A percentile compares a stretch with the other conserved stretches of the same genome.
Conservation (phyloP, 2,888 invertebrate genomes). For the Drosophila macrospina region DNA sequence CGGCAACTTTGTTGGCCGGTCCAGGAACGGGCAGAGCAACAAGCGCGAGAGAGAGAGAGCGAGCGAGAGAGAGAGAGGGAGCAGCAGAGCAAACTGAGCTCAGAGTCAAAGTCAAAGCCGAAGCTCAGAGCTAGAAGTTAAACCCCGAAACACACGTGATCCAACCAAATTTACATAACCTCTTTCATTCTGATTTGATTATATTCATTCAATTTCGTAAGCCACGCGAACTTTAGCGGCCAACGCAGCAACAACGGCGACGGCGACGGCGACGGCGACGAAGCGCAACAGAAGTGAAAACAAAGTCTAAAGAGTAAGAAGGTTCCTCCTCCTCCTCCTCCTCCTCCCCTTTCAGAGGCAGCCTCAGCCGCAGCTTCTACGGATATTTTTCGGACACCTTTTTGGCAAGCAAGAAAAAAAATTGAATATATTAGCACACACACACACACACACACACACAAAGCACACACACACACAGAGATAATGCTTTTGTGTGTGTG, state of each 20-base stretch:
- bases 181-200: slow-evolving; percentile 71
- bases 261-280: slow-evolving; percentile 27
- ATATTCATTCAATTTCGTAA: slow-evolving; percentile 75
- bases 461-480: not conserved
- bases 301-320: slow-evolving; percentile 17
- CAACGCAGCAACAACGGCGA: slow-evolving; percentile 12
- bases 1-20: slow-evolving; percentile 22
- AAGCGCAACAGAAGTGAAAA: slow-evolving; percentile 40
- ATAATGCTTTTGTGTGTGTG: slow-evolving; percentile 18
- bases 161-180: slow-evolving; percentile 71
- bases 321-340: too few species aligned
- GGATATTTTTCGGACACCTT: slow-evolving; percentile 43
- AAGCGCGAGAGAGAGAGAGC: not conserved
- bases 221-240: slow-evolving; percentile 55
- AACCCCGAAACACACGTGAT: slow-evolving; percentile 33
- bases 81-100: not conserved
- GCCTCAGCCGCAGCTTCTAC: slow-evolving; percentile 9
- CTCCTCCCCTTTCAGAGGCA: slow-evolving; percentile 17
- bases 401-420: slow-evolving; percentile 12
- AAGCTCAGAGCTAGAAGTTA: slow-evolving; percentile 5
- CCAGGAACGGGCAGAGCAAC: not conserved
- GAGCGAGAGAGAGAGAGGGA: not conserved
- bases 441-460: not conserved
- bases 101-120: too few species aligned
- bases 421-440: slow-evolving; percentile 55